Percentiles rank a stretch among this genome's conserved stretches.
Conservation (phyloP, 2,888 invertebrate genomes). For the Byasa hedistus region DNA sequence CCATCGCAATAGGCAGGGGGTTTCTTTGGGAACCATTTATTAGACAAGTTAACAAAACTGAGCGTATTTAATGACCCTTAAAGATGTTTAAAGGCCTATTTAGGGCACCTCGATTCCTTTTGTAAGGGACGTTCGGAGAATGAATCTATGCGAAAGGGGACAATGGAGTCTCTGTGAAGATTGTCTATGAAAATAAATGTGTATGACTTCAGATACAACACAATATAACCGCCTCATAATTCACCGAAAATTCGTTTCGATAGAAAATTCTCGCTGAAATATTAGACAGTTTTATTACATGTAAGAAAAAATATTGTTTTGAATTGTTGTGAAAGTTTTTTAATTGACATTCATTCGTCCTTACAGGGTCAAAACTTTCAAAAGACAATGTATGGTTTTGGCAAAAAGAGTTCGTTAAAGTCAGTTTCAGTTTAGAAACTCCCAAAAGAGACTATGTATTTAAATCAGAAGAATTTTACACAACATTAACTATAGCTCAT, state of each 20-base stretch:
- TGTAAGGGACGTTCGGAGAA: conserved; percentile 13
- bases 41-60: conserved; percentile 28
- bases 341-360: no score
- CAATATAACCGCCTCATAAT: no score
- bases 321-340: no score
- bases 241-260: no score
- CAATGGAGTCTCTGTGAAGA: not conserved
- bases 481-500: no score
- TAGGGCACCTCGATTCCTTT: conserved; percentile 20
- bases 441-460: conserved; percentile 50
- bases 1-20: conserved; percentile 12
- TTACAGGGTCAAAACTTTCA: no score
- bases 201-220: not conserved
- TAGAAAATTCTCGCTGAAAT: no score
- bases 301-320: no score
- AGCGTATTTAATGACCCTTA: conserved; percentile 27
- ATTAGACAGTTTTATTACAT: no score
- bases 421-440: conserved; percentile 47
- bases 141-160: not conserved
- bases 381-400: no score
- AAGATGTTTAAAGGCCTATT: conserved; percentile 30
- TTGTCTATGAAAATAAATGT: not conserved
- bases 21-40: conserved; percentile 27
- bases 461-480: conserved; percentile 25
- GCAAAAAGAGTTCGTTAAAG: conserved; percentile 2